These are phyloP conservation scores for Chaenodraco wilsoni DNA, from an alignment of 2,797 vertebrate genomes.

Conservation along the genomic window DNA sequence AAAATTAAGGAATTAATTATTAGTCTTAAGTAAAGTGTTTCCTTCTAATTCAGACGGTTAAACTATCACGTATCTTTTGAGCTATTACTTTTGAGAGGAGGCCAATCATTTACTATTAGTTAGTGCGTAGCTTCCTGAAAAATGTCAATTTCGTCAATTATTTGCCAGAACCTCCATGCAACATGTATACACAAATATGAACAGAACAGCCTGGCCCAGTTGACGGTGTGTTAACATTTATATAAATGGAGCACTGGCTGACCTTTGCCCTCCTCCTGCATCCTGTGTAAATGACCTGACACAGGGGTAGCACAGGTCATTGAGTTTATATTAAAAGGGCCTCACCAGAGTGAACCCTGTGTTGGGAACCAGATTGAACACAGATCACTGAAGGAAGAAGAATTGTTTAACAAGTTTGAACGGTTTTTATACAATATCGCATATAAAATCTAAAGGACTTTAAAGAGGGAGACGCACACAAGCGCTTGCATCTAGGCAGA, in stretches of 20 bases:
- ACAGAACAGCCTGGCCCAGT: background rate
- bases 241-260: background rate
- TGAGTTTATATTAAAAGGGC: conserved; percentile 15
- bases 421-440: background rate
- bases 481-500: background rate
- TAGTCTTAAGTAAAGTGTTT: background rate
- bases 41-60: background rate
- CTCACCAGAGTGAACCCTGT: background rate
- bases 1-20: too few relatives aligned
- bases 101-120: background rate
- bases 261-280: conserved; percentile 2
- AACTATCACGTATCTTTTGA: background rate
- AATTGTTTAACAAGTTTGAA: background rate
- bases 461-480: background rate
- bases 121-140: background rate
- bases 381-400: background rate
- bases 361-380: conserved; percentile 17
- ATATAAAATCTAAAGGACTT: background rate
- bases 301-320: background rate
- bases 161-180: background rate
- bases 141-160: background rate
- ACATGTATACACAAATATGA: too few relatives aligned
- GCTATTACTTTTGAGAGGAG: conserved; percentile 6
- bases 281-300: conserved; percentile 8
- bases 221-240: background rate